phyloP scores from a whole-genome alignment of 1,140 invertebrate genomes.

The Gerris buenoi region DNA sequence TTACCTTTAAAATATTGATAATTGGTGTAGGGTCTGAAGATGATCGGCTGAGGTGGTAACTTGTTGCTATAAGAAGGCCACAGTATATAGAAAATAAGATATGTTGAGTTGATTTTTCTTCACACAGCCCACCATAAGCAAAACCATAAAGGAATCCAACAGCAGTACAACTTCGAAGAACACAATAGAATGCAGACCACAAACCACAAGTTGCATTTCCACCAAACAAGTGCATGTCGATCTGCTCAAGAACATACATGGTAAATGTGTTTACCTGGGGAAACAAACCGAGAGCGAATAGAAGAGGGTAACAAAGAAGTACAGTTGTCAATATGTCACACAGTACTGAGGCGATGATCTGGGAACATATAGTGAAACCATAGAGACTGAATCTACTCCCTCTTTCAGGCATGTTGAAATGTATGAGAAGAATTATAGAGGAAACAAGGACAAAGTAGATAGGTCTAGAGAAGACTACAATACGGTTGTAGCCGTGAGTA shows the following conservation, averaged over 20 bases:
- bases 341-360: conserved; percentile 45
- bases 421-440: conserved; percentile 50
- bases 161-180: conserved; percentile 63
- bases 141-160: conserved; percentile 75
- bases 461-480: conserved; percentile 83
- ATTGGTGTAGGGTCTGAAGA: conserved; percentile 80
- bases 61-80: conserved; percentile 69
- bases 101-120: conserved; percentile 71
- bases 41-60: conserved; percentile 83
- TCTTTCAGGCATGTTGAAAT: conserved; percentile 37
- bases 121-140: conserved; percentile 65
- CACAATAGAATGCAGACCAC: conserved; percentile 66
- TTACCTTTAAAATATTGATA: conserved; percentile 63
- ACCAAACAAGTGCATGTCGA: conserved; percentile 95
- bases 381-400: conserved; percentile 48
- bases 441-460: conserved; percentile 89
- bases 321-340: conserved; percentile 63
- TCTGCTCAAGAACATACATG: conserved; percentile 87
- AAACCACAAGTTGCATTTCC: conserved; percentile 89
- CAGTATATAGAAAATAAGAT: conserved; percentile 91
- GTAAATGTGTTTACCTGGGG: conserved; percentile 93
- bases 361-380: conserved; percentile 53
- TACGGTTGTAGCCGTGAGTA: conserved; percentile 92
- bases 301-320: conserved; percentile 76
- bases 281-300: conserved; percentile 86